Conservation (phyloP, 2,797 vertebrate genomes). For the Sorex maritimensis region DNA sequence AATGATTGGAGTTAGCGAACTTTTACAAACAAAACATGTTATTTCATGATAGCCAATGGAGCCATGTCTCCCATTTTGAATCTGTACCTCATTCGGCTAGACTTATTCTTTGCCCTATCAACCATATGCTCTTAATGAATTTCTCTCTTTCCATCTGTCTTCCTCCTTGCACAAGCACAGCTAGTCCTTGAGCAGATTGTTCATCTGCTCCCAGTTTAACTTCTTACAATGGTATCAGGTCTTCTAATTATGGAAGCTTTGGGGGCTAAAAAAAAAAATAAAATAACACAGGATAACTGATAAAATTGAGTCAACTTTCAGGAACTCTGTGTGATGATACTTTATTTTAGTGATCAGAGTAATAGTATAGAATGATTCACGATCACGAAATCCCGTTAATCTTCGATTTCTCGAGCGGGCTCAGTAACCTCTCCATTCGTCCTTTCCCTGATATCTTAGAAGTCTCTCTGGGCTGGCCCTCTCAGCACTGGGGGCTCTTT, state of each 20-base stretch:
- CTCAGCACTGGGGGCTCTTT: too few relatives aligned
- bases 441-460: too few relatives aligned
- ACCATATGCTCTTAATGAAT: slow-evolving; percentile 38
- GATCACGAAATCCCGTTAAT: too few relatives aligned
- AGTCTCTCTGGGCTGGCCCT: too few relatives aligned
- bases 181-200: slow-evolving; percentile 46
- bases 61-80: not conserved
- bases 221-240: not conserved
- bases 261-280: not conserved
- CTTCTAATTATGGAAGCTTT: not conserved
- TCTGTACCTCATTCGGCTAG: slow-evolving; percentile 42
- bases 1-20: not conserved
- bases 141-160: slow-evolving; percentile 43
- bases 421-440: too few relatives aligned
- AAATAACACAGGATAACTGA: slow-evolving; percentile 24
- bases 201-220: not conserved
- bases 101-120: not conserved
- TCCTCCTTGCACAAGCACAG: not conserved
- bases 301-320: not conserved
- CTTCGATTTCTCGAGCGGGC: too few relatives aligned
- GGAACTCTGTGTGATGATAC: not conserved
- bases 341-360: not conserved
- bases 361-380: not conserved
- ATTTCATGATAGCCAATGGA: not conserved
- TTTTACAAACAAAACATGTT: not conserved